phyloP scores from a whole-genome alignment of 2,888 invertebrate species.

The Muschampia plurimacula region DNA sequence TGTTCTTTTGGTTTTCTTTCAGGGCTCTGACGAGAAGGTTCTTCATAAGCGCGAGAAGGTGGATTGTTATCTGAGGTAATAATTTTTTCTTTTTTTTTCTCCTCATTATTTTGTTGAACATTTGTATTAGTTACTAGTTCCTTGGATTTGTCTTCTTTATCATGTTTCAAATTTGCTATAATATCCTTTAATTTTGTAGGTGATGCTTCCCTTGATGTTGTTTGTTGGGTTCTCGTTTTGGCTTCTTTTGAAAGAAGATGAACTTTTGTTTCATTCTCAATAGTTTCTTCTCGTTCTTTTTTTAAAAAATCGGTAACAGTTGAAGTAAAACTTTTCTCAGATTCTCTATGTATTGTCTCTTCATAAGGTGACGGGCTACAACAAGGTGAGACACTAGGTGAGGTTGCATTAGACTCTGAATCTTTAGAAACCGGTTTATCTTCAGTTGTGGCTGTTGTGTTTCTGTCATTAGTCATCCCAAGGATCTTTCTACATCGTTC shows the following conservation, averaged over 20 bases:
- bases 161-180: conserved; percentile 47
- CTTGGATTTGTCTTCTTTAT: conserved; percentile 15
- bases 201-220: conserved; percentile 33
- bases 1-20: conserved; percentile 48
- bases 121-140: conserved; percentile 30
- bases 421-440: conserved; percentile 53
- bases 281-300: conserved; percentile 55
- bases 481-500: conserved; percentile 90
- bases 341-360: conserved; percentile 49
- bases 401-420: conserved; percentile 54
- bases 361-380: conserved; percentile 61
- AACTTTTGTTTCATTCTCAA: conserved; percentile 30
- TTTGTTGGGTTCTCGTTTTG: conserved; percentile 34
- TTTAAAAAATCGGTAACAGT: conserved; percentile 57
- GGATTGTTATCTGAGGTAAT: conserved; percentile 13
- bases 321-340: conserved; percentile 47
- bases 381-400: conserved; percentile 66
- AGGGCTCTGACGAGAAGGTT: conserved; percentile 46
- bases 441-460: conserved; percentile 48
- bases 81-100: conserved; percentile 21
- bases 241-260: conserved; percentile 25
- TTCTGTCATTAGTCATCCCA: conserved; percentile 84
- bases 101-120: background rate
- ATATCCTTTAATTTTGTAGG: conserved; percentile 57
- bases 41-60: background rate